Evolutionary conservation across 2,888 invertebrate species (phyloP).

Genomic region (Automeris io): DNA sequence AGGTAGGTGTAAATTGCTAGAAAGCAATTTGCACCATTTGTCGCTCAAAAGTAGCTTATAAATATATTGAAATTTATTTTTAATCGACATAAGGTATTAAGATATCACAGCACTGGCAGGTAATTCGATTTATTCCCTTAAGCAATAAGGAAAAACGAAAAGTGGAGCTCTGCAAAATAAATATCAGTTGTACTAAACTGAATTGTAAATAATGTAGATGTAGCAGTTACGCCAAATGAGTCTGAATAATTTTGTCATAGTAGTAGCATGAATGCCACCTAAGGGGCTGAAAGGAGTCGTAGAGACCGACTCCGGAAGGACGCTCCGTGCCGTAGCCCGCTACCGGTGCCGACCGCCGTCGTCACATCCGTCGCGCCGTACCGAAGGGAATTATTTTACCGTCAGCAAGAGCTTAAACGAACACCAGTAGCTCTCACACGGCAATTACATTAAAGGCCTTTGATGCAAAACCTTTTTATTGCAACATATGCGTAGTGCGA

Average conservation of each 20-base stretch:
- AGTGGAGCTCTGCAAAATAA: too few relatives aligned
- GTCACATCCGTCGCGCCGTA: slow-evolving; percentile 43
- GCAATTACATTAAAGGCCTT: slow-evolving; percentile 44
- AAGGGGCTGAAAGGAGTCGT: slow-evolving; percentile 36
- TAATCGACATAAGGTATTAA: too few relatives aligned
- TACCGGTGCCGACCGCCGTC: slow-evolving; percentile 36
- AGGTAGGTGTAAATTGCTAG: too few relatives aligned
- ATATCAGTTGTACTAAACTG: too few relatives aligned
- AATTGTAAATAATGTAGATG: slow-evolving; percentile 14
- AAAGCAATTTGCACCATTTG: too few relatives aligned
- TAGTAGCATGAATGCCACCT: slow-evolving; percentile 34
- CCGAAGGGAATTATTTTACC: slow-evolving; percentile 47
- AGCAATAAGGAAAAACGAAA: too few relatives aligned
- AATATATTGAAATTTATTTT: too few relatives aligned
- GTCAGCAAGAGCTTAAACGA: slow-evolving; percentile 34
- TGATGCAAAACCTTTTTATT: slow-evolving; percentile 32
- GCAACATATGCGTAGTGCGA: slow-evolving; percentile 23
- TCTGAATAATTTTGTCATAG: slow-evolving; percentile 37
- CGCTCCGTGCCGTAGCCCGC: slow-evolving; percentile 41
- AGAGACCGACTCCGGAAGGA: slow-evolving; percentile 42
- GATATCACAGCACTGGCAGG: too few relatives aligned
- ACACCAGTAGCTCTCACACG: slow-evolving; percentile 19
- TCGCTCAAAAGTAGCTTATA: too few relatives aligned
- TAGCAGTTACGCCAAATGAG: slow-evolving; percentile 27
- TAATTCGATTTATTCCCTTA: too few relatives aligned